phyloP scores from a whole-genome alignment of 2,113 vertebrate species.

The Vulpes ferrilata region DNA sequence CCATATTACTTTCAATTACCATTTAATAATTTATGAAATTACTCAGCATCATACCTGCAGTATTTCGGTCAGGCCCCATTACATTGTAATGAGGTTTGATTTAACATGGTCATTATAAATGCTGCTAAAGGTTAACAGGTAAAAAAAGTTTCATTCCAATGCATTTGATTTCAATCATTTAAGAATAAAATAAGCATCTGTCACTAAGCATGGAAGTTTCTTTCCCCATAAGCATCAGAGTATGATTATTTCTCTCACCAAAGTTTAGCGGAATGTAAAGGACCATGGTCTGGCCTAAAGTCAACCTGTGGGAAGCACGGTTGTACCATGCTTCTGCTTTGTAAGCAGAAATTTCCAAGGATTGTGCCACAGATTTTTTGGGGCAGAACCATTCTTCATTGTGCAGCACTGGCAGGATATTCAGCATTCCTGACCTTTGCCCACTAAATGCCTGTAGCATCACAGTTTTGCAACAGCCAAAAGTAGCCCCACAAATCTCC shows the following conservation, averaged over 20 bases:
- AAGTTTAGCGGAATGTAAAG: slow-evolving; percentile 53
- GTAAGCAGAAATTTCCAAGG: background rate
- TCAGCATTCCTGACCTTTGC: background rate
- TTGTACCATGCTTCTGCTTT: too few species aligned
- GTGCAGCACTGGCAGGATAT: background rate
- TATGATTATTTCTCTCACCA: background rate
- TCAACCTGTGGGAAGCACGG: background rate
- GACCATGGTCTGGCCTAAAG: background rate
- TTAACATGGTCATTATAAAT: slow-evolving; percentile 88
- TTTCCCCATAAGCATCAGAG: background rate
- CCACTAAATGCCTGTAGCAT: background rate
- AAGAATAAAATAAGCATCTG: slow-evolving; percentile 84
- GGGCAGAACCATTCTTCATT: background rate
- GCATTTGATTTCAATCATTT: slow-evolving; percentile 82
- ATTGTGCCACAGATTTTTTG: background rate
- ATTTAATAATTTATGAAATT: slow-evolving; percentile 90
- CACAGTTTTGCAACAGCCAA: too few species aligned
- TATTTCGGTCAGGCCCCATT: slow-evolving; percentile 89
- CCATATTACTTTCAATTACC: slow-evolving; percentile 89
- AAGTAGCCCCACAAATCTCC: background rate
- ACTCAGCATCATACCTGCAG: slow-evolving; percentile 88
- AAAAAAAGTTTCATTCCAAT: slow-evolving; percentile 80
- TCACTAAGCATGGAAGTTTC: slow-evolving; percentile 49
- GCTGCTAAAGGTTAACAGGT: slow-evolving; percentile 84
- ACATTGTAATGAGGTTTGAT: slow-evolving; percentile 88